Conservation (phyloP, 2,888 invertebrate species). For the Muschampia plurimacula region DNA sequence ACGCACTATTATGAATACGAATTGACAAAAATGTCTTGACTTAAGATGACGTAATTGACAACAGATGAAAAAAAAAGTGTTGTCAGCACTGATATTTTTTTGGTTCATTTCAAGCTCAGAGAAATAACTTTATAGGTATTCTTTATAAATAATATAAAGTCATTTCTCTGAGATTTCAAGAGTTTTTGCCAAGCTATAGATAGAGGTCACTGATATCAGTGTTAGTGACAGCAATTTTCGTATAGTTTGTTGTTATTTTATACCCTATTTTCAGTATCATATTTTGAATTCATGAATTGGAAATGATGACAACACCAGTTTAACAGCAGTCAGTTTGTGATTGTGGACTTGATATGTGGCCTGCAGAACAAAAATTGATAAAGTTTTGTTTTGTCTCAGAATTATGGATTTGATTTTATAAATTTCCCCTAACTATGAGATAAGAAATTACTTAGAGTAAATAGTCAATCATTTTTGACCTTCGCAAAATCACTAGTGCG, state of each 20-base stretch:
- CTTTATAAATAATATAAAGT: too few species aligned
- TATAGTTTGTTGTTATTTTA: not conserved
- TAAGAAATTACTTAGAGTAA: constrained; percentile 46
- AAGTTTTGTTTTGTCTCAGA: constrained; percentile 75
- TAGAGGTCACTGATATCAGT: too few species aligned
- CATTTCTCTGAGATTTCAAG: too few species aligned
- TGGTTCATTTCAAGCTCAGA: too few species aligned
- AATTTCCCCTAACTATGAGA: constrained; percentile 65
- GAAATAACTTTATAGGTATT: too few species aligned
- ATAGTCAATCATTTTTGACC: not conserved
- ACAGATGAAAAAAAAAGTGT: too few species aligned
- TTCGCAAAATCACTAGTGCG: constrained; percentile 41
- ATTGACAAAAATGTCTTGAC: too few species aligned
- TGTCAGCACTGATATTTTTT: too few species aligned
- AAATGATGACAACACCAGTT: constrained; percentile 23
- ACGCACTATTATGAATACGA: too few species aligned
- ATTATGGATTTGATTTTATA: constrained; percentile 61
- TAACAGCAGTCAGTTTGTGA: constrained; percentile 41
- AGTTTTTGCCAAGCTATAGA: too few species aligned
- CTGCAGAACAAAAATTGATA: constrained; percentile 58
- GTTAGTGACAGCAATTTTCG: too few species aligned
- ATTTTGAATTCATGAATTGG: constrained; percentile 13
- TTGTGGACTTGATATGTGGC: constrained; percentile 46
- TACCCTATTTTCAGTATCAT: constrained; percentile 27
- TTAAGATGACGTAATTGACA: too few species aligned